These are phyloP conservation scores for Tyrannus savana DNA, from an alignment of 2,113 vertebrate genomes.

Conservation along the genomic window DNA sequence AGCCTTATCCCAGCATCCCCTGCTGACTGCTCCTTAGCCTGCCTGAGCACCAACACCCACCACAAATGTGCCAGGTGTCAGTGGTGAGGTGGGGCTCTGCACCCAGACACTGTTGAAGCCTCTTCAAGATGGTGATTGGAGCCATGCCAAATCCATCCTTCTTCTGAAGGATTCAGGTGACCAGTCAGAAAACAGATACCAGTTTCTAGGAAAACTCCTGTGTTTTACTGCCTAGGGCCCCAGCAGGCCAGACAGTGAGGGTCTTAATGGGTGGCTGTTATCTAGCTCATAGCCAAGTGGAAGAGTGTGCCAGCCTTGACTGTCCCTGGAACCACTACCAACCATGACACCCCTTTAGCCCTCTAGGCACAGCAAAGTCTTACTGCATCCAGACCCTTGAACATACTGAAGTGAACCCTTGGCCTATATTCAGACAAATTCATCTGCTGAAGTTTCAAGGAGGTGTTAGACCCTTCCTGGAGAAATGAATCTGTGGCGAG, in stretches of 20 bases:
- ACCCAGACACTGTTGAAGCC: background rate
- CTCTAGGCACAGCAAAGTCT: background rate
- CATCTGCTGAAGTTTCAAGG: background rate
- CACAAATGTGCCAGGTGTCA: rapidly evolving
- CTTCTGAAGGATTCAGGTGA: rapidly evolving
- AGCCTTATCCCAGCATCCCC: background rate
- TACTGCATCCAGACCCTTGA: background rate
- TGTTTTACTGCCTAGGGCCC: background rate
- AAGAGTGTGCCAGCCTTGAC: background rate
- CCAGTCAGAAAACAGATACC: background rate
- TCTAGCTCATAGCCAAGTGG: background rate
- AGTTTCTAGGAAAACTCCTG: background rate
- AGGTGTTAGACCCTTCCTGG: background rate
- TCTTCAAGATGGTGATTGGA: background rate
- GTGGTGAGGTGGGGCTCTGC: rapidly evolving
- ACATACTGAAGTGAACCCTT: rapidly evolving
- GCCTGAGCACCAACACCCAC: background rate
- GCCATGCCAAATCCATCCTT: background rate
- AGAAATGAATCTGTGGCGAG: background rate
- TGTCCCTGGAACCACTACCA: rapidly evolving
- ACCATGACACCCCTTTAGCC: background rate
- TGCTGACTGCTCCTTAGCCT: background rate
- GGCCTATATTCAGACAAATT: background rate
- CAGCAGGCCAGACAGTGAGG: background rate
- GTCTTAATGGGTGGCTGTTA: background rate